A percentile compares a stretch with the other conserved stretches of the same genome.
Conservation (phyloP, 2,797 vertebrate genomes). For the Hydrocynus forskahlii region DNA sequence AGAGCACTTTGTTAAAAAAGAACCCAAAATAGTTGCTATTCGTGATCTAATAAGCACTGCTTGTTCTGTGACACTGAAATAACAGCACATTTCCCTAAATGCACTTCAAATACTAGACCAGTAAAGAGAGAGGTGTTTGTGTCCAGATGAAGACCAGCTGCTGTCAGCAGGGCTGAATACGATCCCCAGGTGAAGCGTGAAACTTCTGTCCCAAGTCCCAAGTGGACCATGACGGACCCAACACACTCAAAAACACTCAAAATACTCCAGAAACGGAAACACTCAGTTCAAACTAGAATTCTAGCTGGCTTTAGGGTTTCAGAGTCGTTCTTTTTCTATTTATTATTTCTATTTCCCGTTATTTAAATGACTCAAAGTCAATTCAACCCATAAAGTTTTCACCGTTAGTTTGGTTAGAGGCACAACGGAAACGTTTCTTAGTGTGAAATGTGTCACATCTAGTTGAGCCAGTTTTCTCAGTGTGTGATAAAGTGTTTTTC, state of each 20-base stretch:
- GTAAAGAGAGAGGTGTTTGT: background rate
- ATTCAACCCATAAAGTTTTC: slow-evolving; percentile 1
- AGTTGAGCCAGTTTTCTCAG: background rate
- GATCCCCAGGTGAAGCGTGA: slow-evolving; percentile 6
- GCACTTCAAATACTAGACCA: background rate
- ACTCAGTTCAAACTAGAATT: no score
- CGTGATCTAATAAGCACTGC: background rate
- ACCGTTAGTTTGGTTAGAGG: background rate
- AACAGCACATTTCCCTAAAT: background rate
- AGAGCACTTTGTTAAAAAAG: no score
- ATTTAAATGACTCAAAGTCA: background rate
- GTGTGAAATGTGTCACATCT: background rate
- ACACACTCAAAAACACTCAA: background rate
- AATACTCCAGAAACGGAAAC: background rate
- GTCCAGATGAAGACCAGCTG: background rate
- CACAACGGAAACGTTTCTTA: background rate
- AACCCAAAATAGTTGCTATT: no score
- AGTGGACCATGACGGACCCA: background rate
- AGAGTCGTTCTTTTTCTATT: background rate
- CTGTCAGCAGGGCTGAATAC: background rate
- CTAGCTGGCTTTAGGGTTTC: background rate
- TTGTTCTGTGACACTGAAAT: background rate
- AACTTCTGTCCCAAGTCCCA: background rate
- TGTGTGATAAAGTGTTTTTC: no score
- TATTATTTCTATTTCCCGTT: background rate